These are phyloP conservation scores for Parnassius mnemosyne DNA, from an alignment of 2,888 invertebrate genomes.

Conservation along the genomic window DNA sequence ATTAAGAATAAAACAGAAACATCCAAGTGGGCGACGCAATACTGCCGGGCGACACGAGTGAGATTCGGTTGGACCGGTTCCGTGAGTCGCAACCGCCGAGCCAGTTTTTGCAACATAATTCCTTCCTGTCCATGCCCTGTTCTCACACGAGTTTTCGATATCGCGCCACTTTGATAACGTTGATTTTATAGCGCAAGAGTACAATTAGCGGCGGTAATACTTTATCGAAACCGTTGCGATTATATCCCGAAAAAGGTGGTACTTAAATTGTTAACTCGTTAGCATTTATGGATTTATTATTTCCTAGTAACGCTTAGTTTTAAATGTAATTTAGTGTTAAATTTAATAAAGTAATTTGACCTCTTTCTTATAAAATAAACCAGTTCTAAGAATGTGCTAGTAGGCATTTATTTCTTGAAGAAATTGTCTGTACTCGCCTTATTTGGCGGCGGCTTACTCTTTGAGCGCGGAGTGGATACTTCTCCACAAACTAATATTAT, in stretches of 20 bases:
- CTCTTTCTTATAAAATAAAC: too few relatives aligned
- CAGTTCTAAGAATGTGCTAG: too few relatives aligned
- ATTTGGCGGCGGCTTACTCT: too few relatives aligned
- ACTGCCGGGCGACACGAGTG: constrained; percentile 21
- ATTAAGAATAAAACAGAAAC: constrained; percentile 8
- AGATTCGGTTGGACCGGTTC: constrained; percentile 44
- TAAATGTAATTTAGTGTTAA: too few relatives aligned
- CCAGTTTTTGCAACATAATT: constrained; percentile 42
- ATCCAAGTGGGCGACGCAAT: background rate
- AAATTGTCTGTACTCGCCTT: too few relatives aligned
- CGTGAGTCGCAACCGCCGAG: constrained; percentile 33
- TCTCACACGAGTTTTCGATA: constrained; percentile 41
- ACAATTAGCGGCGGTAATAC: constrained; percentile 22
- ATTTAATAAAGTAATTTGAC: too few relatives aligned
- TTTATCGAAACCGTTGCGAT: constrained; percentile 4
- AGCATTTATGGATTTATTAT: constrained; percentile 9
- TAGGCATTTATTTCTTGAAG: too few relatives aligned
- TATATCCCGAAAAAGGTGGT: constrained; percentile 11
- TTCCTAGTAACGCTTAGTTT: background rate
- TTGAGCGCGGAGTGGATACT: too few relatives aligned
- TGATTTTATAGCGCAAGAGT: constrained; percentile 20
- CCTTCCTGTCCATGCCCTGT: constrained; percentile 40
- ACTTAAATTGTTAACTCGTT: constrained; percentile 10
- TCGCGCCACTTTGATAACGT: constrained; percentile 26
- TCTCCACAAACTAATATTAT: too few relatives aligned